phyloP scores from a whole-genome alignment of 2,797 vertebrate genomes.

The Xiphophorus birchmanni region DNA sequence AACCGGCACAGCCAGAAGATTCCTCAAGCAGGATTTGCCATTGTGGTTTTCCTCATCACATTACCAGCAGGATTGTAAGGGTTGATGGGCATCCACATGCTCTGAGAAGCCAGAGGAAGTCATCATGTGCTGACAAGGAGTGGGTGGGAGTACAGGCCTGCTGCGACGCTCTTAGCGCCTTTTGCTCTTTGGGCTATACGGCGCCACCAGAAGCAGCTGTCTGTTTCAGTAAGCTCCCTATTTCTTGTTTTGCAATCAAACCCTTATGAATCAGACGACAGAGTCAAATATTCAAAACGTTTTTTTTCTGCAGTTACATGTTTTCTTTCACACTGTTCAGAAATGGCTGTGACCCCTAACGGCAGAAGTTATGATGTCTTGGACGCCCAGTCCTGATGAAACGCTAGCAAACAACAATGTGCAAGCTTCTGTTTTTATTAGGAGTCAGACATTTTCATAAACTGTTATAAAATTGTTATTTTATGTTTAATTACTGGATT shows the following conservation, averaged over 20 bases:
- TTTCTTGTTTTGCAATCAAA: neutral
- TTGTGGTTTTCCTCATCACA: slow-evolving; percentile 73
- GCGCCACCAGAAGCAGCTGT: slow-evolving; percentile 40
- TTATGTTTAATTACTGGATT: neutral
- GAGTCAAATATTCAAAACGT: neutral
- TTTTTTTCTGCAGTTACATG: neutral
- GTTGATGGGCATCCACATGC: slow-evolving; percentile 51
- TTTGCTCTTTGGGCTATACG: slow-evolving; percentile 52
- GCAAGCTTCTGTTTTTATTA: neutral
- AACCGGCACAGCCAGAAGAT: slow-evolving; percentile 48
- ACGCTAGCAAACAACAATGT: neutral
- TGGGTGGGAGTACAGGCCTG: slow-evolving; percentile 21
- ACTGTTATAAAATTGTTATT: neutral
- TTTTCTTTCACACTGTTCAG: neutral
- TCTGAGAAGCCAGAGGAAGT: slow-evolving; percentile 39
- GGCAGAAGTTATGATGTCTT: neutral
- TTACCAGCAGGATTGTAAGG: slow-evolving; percentile 64
- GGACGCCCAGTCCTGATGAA: neutral
- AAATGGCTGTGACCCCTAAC: neutral
- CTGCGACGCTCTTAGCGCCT: slow-evolving; percentile 54
- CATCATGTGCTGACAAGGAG: slow-evolving; percentile 14
- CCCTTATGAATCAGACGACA: neutral
- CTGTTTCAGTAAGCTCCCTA: slow-evolving; percentile 4
- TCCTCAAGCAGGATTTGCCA: slow-evolving; percentile 53
- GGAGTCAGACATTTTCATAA: neutral